Evolutionary conservation across 2,113 vertebrate species (phyloP).

Genomic region (Tetrax tetrax): DNA sequence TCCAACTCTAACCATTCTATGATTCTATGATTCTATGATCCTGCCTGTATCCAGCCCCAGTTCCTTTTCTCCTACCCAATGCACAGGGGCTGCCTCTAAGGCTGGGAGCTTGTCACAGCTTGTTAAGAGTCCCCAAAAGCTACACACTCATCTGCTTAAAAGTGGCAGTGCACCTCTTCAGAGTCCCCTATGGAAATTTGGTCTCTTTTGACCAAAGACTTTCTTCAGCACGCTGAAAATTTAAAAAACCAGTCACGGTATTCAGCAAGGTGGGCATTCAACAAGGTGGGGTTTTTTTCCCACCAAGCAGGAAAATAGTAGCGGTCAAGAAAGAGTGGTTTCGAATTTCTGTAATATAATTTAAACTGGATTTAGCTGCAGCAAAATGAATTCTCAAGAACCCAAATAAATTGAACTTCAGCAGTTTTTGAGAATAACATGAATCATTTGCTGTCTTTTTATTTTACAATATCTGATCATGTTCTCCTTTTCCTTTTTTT

Average conservation of each 20-base stretch:
- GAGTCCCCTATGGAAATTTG: background rate
- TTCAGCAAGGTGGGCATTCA: too few relatives aligned
- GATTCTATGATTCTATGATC: too few relatives aligned
- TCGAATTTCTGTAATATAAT: background rate
- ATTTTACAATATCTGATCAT: background rate
- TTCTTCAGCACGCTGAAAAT: background rate
- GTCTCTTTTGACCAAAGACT: background rate
- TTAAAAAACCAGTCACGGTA: background rate
- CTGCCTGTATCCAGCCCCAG: background rate
- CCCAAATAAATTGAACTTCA: background rate
- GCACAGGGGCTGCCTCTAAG: background rate
- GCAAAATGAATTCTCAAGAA: background rate
- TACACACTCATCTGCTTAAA: background rate
- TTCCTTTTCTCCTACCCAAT: background rate
- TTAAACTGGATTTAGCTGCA: background rate
- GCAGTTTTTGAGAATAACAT: background rate
- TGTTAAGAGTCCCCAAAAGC: background rate
- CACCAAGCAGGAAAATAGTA: background rate
- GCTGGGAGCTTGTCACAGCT: background rate
- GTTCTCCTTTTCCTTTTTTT: background rate
- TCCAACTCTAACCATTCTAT: too few relatives aligned
- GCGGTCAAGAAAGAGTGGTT: background rate
- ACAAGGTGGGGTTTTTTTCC: too few relatives aligned
- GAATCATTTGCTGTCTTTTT: background rate
- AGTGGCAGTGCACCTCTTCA: background rate